Evolutionary conservation across 2,113 vertebrate genomes (phyloP).

Genomic region (Dasyurus viverrinus): DNA sequence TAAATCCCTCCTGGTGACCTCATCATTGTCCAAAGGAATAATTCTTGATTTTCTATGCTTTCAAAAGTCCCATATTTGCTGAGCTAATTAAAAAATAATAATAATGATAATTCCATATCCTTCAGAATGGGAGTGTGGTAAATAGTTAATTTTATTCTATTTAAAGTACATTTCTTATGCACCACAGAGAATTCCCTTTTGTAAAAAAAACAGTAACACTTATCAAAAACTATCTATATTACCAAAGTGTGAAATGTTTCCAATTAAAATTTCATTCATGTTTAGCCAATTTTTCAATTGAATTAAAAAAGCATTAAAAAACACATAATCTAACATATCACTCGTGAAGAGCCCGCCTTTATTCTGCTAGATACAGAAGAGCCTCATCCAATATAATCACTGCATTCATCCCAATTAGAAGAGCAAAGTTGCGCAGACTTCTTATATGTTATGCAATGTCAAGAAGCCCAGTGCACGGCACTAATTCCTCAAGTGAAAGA

Average conservation of each 20-base stretch:
- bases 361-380: slow-evolving; percentile 87
- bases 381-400: slow-evolving; percentile 88
- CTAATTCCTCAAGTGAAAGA: slow-evolving; percentile 89
- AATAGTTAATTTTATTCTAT: slow-evolving; percentile 71
- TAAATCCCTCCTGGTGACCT: neutral
- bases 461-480: slow-evolving; percentile 84
- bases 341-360: slow-evolving; percentile 85
- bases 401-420: slow-evolving; percentile 89
- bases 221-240: slow-evolving; percentile 84
- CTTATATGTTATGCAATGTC: slow-evolving; percentile 84
- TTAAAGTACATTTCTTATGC: slow-evolving; percentile 73
- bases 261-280: slow-evolving; percentile 90
- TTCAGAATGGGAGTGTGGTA: slow-evolving; percentile 63
- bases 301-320: slow-evolving; percentile 89
- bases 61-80: slow-evolving; percentile 31
- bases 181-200: slow-evolving; percentile 55
- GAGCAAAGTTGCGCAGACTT: slow-evolving; percentile 88
- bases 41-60: neutral
- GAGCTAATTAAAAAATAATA: neutral
- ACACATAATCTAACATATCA: slow-evolving; percentile 86
- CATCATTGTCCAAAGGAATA: neutral
- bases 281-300: slow-evolving; percentile 90
- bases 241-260: slow-evolving; percentile 86
- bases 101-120: neutral
- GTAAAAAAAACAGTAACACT: slow-evolving; percentile 79